These are phyloP conservation scores for Illadopsis cleaveri DNA, from an alignment of 2,113 vertebrate genomes.

Conservation along the genomic window DNA sequence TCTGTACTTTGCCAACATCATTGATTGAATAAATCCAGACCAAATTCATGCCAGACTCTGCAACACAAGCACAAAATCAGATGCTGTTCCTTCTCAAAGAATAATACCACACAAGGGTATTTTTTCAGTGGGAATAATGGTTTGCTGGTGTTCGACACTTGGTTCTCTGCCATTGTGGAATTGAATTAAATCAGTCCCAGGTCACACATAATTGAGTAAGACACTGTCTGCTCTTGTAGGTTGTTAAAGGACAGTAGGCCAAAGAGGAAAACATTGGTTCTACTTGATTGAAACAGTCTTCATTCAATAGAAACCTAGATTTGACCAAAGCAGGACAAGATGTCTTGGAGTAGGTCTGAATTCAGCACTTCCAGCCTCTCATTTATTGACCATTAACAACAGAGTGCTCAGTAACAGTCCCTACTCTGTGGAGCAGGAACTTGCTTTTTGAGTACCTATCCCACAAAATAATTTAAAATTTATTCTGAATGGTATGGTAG, in stretches of 20 bases:
- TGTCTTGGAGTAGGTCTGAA: background rate
- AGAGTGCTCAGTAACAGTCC: background rate
- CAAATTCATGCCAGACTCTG: slow-evolving; percentile 1
- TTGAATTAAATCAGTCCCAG: slow-evolving; percentile 53
- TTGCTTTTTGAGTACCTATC: background rate
- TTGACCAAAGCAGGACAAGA: background rate
- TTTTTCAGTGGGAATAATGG: slow-evolving; percentile 50
- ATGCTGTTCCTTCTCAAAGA: background rate
- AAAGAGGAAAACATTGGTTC: slow-evolving; percentile 12
- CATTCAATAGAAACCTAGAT: background rate
- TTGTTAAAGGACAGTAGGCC: slow-evolving; percentile 35
- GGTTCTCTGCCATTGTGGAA: slow-evolving; percentile 55
- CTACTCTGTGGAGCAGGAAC: background rate
- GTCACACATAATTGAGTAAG: slow-evolving; percentile 67
- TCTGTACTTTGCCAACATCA: background rate
- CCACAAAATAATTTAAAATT: background rate
- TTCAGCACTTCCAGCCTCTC: background rate
- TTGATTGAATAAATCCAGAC: slow-evolving; percentile 13
- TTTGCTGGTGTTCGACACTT: slow-evolving; percentile 40
- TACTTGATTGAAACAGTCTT: background rate
- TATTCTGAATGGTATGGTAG: background rate
- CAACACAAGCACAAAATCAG: slow-evolving; percentile 21
- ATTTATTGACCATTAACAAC: background rate
- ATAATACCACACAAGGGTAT: slow-evolving; percentile 10
- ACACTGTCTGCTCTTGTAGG: background rate